Percentiles rank a stretch among this genome's conserved stretches.
phyloP scores from a whole-genome alignment of 2,888 invertebrate genomes.

The Thecophora atra region DNA sequence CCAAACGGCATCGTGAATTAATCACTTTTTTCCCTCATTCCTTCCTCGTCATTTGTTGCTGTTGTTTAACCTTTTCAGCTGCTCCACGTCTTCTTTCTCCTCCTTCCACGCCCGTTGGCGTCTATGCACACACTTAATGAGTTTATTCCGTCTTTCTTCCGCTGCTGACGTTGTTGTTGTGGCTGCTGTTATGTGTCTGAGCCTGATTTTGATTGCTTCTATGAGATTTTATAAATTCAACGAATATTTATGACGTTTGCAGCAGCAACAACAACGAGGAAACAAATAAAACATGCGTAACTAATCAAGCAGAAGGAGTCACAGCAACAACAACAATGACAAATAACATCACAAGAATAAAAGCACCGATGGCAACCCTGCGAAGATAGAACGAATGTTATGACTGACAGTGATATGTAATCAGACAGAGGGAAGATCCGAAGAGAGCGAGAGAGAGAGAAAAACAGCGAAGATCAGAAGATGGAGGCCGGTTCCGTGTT shows the following conservation, averaged over 20 bases:
- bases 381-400: constrained; percentile 25
- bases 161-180: not conserved
- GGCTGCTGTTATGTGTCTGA: not conserved
- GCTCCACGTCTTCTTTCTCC: not conserved
- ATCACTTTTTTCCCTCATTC: too few relatives aligned
- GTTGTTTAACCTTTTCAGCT: not conserved
- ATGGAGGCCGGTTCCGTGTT: too few relatives aligned
- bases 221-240: constrained; percentile 10
- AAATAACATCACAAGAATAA: constrained; percentile 4
- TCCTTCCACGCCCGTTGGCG: not conserved
- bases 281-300: constrained; percentile 44
- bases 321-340: constrained; percentile 27
- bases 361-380: constrained; percentile 13
- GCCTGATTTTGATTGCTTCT: not conserved
- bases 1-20: too few relatives aligned
- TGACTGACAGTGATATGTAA: constrained; percentile 27
- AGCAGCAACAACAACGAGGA: constrained; percentile 19
- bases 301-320: constrained; percentile 42
- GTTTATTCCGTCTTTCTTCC: constrained; percentile 1
- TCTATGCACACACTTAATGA: constrained; percentile 18
- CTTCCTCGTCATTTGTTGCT: not conserved
- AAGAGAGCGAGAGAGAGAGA: not conserved
- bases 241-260: constrained; percentile 27
- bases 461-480: not conserved
- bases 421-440: not conserved